Percentiles rank a stretch among this genome's conserved stretches.
Conservation (phyloP, 2,797 vertebrate genomes). For the Chiloscyllium punctatum region DNA sequence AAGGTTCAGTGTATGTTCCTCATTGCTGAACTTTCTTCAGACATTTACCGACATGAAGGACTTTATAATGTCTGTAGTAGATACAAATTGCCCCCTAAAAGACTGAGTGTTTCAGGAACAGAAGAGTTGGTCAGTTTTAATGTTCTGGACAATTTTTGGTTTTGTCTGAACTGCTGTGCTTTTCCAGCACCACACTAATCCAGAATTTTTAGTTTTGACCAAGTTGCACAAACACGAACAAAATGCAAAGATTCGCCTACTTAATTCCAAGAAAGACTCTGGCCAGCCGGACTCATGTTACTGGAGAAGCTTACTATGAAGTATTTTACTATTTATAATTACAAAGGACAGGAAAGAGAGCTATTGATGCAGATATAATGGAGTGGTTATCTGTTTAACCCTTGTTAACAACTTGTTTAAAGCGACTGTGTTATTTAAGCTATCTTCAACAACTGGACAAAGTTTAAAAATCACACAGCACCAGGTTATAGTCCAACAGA, state of each 20-base stretch:
- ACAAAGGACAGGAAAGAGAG: neutral
- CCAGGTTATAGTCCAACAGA: no score
- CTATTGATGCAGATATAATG: neutral
- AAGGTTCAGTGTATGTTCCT: neutral
- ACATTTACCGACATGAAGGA: neutral
- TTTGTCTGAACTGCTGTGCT: no score
- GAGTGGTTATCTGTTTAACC: neutral
- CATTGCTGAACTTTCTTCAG: neutral
- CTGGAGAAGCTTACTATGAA: neutral
- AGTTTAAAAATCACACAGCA: no score
- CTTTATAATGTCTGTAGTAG: neutral
- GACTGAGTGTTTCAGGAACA: neutral
- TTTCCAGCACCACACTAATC: no score
- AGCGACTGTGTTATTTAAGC: neutral
- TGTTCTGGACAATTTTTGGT: neutral
- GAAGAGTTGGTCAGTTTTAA: neutral
- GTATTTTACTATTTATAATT: neutral
- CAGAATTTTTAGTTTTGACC: neutral
- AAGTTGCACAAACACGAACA: neutral
- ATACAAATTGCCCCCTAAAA: neutral
- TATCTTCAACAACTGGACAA: neutral
- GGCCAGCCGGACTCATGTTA: neutral
- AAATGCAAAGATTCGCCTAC: neutral
- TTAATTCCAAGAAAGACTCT: neutral
- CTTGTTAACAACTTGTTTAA: neutral